A percentile compares a stretch with the other conserved stretches of the same genome.
phyloP scores from a whole-genome alignment of 2,888 invertebrate species.

The Caenorhabditis sp. region DNA sequence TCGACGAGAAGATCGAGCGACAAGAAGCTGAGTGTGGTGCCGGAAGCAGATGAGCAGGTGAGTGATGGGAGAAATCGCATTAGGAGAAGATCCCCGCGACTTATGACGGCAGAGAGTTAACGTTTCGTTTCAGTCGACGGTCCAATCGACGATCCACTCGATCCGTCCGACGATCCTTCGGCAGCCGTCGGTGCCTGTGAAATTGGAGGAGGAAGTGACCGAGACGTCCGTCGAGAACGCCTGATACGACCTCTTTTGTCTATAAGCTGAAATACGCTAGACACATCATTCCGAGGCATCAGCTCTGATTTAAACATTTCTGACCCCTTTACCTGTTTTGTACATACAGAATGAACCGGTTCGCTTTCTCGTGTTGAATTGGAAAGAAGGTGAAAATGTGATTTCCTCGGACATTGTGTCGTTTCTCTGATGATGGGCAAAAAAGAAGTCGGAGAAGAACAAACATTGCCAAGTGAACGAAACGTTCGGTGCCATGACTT shows the following conservation, averaged over 20 bases:
- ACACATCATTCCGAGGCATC: background rate
- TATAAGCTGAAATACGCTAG: constrained; percentile 61
- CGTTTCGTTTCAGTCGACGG: constrained; percentile 61
- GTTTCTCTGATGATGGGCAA: constrained; percentile 7
- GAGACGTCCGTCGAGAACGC: constrained; percentile 41
- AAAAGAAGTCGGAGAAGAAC: constrained; percentile 12
- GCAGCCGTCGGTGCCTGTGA: constrained; percentile 44
- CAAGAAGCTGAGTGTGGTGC: constrained; percentile 77
- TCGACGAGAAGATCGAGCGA: constrained; percentile 61
- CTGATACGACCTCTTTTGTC: constrained; percentile 12
- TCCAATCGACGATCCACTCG: constrained; percentile 69
- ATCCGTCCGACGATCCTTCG: constrained; percentile 66
- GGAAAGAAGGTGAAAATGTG: background rate
- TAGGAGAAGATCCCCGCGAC: background rate
- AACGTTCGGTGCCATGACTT: background rate
- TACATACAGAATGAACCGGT: constrained; percentile 25
- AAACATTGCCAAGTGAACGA: background rate
- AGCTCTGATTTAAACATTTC: background rate
- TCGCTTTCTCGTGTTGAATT: background rate
- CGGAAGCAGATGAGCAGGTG: constrained; percentile 77
- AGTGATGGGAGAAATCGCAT: background rate
- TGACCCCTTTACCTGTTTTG: background rate
- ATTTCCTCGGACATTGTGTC: constrained; percentile 22
- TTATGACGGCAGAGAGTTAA: too few species aligned
- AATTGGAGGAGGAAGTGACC: constrained; percentile 47